These are phyloP conservation scores for Harpalus rufipes DNA, from an alignment of 2,888 invertebrate species.

Conservation along the genomic window DNA sequence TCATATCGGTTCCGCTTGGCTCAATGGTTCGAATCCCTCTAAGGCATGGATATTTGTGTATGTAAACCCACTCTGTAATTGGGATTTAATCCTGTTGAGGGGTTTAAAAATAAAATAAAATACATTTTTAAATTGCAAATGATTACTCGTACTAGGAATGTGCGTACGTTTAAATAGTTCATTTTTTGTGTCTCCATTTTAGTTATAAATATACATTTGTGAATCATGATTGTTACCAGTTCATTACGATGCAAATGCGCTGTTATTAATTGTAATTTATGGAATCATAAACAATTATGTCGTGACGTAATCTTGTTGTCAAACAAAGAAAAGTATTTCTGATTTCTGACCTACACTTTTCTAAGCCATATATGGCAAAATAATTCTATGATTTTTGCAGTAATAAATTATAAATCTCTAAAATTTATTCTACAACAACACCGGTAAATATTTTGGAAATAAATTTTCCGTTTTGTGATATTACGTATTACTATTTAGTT, in stretches of 20 bases:
- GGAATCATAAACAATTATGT: background rate
- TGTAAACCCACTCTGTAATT: too few species aligned
- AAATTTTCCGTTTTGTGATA: background rate
- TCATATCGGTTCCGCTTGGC: too few species aligned
- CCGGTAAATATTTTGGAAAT: background rate
- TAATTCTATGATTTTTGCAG: background rate
- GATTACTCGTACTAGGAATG: background rate
- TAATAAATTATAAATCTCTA: background rate
- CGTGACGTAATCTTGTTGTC: background rate
- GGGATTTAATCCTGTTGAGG: too few species aligned
- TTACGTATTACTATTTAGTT: background rate
- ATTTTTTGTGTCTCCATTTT: background rate
- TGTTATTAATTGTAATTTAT: slow-evolving; percentile 4
- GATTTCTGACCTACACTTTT: slow-evolving; percentile 2
- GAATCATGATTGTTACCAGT: background rate
- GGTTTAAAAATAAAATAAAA: too few species aligned
- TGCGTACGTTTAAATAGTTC: background rate
- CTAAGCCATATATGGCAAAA: background rate
- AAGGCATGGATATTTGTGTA: too few species aligned
- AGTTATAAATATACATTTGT: slow-evolving; percentile 4
- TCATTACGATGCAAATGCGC: background rate
- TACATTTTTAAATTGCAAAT: background rate
- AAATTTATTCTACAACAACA: too few species aligned
- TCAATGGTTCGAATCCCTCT: too few species aligned
- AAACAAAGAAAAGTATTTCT: background rate